These are phyloP conservation scores for Hydriomena furcata DNA, from an alignment of 2,888 invertebrate species.

Conservation along the genomic window DNA sequence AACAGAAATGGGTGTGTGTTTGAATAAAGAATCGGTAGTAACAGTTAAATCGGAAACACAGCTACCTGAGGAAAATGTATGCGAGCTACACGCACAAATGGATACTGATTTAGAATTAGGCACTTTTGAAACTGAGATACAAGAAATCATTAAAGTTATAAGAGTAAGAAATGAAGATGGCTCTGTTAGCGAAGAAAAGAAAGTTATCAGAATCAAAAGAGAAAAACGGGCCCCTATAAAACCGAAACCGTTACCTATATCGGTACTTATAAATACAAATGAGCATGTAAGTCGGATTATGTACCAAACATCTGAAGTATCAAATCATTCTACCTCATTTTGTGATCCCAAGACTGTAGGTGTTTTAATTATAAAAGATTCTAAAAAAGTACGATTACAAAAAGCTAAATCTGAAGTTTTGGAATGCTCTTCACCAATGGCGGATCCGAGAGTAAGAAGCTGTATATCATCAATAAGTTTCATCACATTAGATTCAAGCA, in stretches of 20 bases:
- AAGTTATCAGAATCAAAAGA: slow-evolving; percentile 44
- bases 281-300: background rate
- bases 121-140: slow-evolving; percentile 44
- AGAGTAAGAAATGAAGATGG: slow-evolving; percentile 49
- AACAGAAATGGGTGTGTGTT: background rate
- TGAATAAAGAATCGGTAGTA: slow-evolving; percentile 6
- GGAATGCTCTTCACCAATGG: background rate
- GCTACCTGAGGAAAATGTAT: background rate
- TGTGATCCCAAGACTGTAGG: slow-evolving; percentile 5
- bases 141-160: slow-evolving; percentile 47
- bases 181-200: slow-evolving; percentile 45
- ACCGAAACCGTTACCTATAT: background rate
- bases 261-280: background rate
- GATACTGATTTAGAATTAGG: slow-evolving; percentile 40
- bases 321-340: background rate
- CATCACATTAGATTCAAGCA: background rate
- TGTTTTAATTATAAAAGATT: background rate
- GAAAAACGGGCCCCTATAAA: slow-evolving; percentile 36
- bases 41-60: slow-evolving; percentile 26
- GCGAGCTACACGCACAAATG: slow-evolving; percentile 10
- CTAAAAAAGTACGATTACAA: background rate
- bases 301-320: background rate
- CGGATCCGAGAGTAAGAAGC: background rate
- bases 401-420: slow-evolving; percentile 5
- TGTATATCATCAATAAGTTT: slow-evolving; percentile 13